phyloP scores from a whole-genome alignment of 2,797 vertebrate species.

The Neomorphus geoffroyi region DNA sequence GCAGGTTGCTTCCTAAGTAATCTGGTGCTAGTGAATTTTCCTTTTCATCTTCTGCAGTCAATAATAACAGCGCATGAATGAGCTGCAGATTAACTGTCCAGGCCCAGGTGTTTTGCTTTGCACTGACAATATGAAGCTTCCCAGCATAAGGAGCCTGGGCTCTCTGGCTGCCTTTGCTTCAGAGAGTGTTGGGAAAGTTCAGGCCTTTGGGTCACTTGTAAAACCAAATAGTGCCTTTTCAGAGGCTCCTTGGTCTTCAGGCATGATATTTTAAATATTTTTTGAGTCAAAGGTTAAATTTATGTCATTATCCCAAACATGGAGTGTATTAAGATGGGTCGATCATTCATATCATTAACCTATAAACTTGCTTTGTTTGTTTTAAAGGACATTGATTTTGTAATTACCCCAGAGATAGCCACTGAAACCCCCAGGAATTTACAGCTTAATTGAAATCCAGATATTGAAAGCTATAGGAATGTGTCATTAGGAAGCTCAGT shows the following conservation, averaged over 20 bases:
- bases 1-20: neutral
- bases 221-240: neutral
- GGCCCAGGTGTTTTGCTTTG: neutral
- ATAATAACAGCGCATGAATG: neutral
- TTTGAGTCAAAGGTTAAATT: neutral
- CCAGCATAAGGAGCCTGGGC: neutral
- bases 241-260: neutral
- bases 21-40: neutral
- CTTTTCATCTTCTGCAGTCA: neutral
- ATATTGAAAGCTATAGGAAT: slow-evolving; percentile 10
- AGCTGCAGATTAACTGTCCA: neutral
- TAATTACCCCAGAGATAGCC: slow-evolving; percentile 31
- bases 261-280: neutral
- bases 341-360: neutral
- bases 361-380: slow-evolving; percentile 12
- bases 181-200: neutral
- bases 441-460: slow-evolving; percentile 51
- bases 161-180: neutral
- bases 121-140: neutral
- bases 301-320: neutral
- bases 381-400: slow-evolving; percentile 55
- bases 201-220: neutral
- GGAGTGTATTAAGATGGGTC: neutral
- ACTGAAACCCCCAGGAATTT: slow-evolving; percentile 18
- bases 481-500: neutral